Percentiles rank a stretch among this genome's conserved stretches.
These are phyloP conservation scores for Ataeniobius toweri DNA, from an alignment of 2,797 vertebrate species.

Conservation along the genomic window DNA sequence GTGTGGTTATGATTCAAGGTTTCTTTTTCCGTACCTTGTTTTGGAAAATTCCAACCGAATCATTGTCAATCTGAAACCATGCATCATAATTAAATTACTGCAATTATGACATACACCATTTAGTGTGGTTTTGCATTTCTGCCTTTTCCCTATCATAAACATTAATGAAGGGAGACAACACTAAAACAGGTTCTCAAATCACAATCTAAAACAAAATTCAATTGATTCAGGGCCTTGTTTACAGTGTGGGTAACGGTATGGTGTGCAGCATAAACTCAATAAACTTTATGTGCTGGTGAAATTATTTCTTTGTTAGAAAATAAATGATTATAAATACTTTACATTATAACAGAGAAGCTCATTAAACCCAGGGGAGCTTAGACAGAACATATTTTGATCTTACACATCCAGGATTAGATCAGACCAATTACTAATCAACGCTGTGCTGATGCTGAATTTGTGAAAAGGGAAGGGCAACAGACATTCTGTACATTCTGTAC, in stretches of 20 bases:
- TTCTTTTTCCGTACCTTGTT: not conserved
- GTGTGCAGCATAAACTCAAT: not conserved
- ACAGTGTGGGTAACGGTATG: not conserved
- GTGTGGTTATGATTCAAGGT: not conserved
- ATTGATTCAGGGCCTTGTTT: not conserved
- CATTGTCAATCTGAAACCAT: not conserved
- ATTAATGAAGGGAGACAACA: not conserved
- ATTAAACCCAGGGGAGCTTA: not conserved
- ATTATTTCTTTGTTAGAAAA: not conserved
- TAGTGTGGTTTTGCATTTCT: not conserved
- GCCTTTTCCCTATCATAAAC: not conserved
- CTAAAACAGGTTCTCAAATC: not conserved
- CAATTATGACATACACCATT: not conserved
- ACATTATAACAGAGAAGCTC: no score
- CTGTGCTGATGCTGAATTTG: slow-evolving; percentile 30
- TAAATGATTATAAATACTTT: no score
- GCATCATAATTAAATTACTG: not conserved
- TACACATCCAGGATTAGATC: not conserved
- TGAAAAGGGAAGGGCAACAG: slow-evolving; percentile 29
- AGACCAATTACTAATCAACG: slow-evolving; percentile 11
- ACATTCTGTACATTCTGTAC: slow-evolving; percentile 65
- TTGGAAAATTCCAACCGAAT: not conserved
- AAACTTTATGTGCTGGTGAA: not conserved
- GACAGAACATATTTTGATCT: not conserved
- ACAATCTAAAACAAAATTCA: not conserved